These are phyloP conservation scores for Brachyhypopomus gauderio DNA, from an alignment of 2,113 vertebrate species.

Conservation along the genomic window DNA sequence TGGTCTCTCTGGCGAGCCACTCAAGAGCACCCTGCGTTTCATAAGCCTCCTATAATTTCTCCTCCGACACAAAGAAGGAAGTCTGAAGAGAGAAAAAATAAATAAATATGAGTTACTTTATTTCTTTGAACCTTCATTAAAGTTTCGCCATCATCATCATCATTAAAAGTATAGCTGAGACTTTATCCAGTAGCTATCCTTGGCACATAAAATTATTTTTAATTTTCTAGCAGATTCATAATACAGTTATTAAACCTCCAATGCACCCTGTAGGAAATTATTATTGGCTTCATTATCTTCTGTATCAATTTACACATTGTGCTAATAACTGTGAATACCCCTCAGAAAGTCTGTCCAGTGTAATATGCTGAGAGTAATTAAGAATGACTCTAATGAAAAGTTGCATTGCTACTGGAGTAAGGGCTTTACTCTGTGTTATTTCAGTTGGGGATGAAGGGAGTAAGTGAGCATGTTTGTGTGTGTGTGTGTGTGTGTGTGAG, in stretches of 20 bases:
- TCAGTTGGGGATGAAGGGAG: not conserved
- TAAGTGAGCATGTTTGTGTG: conserved; percentile 38
- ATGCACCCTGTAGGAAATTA: conserved; percentile 54
- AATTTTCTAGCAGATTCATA: conserved; percentile 47
- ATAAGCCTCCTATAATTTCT: conserved; percentile 23
- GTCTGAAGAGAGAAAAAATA: not conserved
- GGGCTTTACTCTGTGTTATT: conserved; percentile 36
- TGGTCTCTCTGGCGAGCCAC: not conserved
- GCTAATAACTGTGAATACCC: conserved; percentile 60
- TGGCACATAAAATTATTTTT: conserved; percentile 47
- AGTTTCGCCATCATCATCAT: conserved; percentile 14
- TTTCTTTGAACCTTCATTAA: conserved; percentile 36
- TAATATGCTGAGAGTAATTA: conserved; percentile 60
- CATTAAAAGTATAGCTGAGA: conserved; percentile 28
- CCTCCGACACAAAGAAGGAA: not conserved
- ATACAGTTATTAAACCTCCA: conserved; percentile 51
- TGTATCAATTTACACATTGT: conserved; percentile 52
- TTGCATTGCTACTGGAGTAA: conserved; percentile 24
- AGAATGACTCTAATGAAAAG: conserved; percentile 49
- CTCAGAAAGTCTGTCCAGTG: conserved; percentile 43
- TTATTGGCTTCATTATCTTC: conserved; percentile 58
- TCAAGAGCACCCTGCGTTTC: conserved; percentile 14
- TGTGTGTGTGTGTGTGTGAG: conserved; percentile 23
- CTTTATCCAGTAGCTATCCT: conserved; percentile 41
- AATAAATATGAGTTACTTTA: not conserved